phyloP scores from a whole-genome alignment of 2,797 vertebrate genomes.

The Mionectes olivaceus region DNA sequence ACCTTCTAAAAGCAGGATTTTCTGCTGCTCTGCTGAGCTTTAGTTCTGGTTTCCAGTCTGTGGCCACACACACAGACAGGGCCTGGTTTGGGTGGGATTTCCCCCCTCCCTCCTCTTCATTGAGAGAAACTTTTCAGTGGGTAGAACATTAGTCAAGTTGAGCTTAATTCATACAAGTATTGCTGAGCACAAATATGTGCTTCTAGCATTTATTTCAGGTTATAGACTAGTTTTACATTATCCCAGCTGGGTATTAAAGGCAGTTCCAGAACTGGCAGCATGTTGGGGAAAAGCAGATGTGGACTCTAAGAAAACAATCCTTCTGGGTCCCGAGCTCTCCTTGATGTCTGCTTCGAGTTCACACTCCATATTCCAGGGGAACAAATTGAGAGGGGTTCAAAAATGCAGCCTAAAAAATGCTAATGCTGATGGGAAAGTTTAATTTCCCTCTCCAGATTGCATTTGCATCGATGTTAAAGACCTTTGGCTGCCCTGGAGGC shows the following conservation, averaged over 20 bases:
- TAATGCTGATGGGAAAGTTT: slow-evolving; percentile 29
- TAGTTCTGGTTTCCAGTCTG: not conserved
- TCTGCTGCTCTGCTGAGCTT: not conserved
- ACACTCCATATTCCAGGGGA: not conserved
- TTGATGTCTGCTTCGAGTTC: slow-evolving; percentile 60
- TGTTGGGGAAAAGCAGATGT: slow-evolving; percentile 74
- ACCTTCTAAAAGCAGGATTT: not conserved
- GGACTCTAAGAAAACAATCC: slow-evolving; percentile 56
- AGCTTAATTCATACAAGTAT: not conserved
- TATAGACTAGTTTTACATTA: slow-evolving; percentile 53
- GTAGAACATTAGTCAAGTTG: not conserved
- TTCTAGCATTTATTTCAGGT: slow-evolving; percentile 55
- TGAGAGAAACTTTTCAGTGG: not conserved
- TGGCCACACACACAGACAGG: not conserved
- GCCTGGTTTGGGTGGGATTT: not conserved
- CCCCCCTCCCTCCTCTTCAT: not conserved
- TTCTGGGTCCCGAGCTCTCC: slow-evolving; percentile 49
- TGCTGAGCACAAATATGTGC: slow-evolving; percentile 26
- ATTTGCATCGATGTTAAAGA: not conserved
- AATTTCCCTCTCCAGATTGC: not conserved
- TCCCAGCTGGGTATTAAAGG: slow-evolving; percentile 74
- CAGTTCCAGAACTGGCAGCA: slow-evolving; percentile 70
- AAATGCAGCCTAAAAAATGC: slow-evolving; percentile 5
- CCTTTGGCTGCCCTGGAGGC: slow-evolving; percentile 66
- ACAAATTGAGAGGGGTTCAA: slow-evolving; percentile 9